These are phyloP conservation scores for Hydrophis major DNA, from an alignment of 2,797 vertebrate genomes.

Conservation along the genomic window DNA sequence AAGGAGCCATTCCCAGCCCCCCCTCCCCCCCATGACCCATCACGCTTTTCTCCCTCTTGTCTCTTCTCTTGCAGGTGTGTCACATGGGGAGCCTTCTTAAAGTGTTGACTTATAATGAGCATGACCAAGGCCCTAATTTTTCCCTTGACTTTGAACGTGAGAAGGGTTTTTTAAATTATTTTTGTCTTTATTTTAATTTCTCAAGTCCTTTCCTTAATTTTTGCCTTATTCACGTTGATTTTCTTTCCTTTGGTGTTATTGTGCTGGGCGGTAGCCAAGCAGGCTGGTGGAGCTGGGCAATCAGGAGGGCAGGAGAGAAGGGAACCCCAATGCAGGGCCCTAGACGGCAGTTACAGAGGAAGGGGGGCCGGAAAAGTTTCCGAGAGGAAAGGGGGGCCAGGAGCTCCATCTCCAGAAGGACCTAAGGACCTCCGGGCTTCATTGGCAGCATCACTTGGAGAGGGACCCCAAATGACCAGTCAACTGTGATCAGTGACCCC, in stretches of 20 bases:
- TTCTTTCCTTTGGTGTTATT: conserved; percentile 50
- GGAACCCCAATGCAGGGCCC: too few relatives aligned
- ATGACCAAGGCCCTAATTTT: conserved; percentile 97
- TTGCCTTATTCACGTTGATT: conserved; percentile 64
- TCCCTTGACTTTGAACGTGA: conserved; percentile 99
- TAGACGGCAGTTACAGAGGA: neutral
- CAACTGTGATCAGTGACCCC: neutral
- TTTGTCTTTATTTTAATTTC: conserved; percentile 63
- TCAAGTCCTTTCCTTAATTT: conserved; percentile 65
- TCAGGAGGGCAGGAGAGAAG: too few relatives aligned
- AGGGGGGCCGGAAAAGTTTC: neutral
- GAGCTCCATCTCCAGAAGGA: neutral
- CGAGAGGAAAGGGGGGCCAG: neutral
- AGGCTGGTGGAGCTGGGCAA: too few relatives aligned
- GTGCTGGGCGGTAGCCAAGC: neutral
- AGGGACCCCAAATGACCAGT: neutral
- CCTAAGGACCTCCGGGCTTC: too few relatives aligned
- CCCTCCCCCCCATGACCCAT: conserved; percentile 52
- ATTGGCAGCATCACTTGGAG: neutral
- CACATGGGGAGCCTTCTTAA: conserved; percentile 97
- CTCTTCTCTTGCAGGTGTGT: conserved; percentile 93
- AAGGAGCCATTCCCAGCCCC: neutral
- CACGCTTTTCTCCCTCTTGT: conserved; percentile 68
- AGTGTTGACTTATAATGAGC: conserved; percentile 94
- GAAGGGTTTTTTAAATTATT: conserved; percentile 76